Conservation (phyloP, 30 jellyfish, hydroid and myxozoan species). For the Nemopilema nomurai region DNA sequence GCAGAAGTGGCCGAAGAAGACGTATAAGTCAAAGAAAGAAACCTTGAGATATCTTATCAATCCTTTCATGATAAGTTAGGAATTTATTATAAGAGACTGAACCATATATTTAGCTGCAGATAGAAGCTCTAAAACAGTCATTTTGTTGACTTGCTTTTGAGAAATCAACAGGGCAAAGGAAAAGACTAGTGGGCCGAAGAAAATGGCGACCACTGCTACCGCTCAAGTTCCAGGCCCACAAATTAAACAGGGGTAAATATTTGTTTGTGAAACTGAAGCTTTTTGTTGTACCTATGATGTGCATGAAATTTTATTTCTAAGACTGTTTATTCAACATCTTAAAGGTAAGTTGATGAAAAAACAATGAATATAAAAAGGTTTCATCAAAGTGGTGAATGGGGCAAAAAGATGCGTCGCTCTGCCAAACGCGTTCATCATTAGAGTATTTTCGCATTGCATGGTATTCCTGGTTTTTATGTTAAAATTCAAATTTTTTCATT, state of each 20-base stretch:
- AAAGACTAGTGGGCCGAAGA: slow-evolving; percentile 40
- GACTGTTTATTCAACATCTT: too few relatives aligned
- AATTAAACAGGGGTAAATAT: slow-evolving; percentile 59
- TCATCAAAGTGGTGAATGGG: too few relatives aligned
- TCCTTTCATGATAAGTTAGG: slow-evolving; percentile 16
- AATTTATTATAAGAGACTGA: not conserved
- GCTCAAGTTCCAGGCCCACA: slow-evolving; percentile 49
- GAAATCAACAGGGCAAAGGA: slow-evolving; percentile 24
- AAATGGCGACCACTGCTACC: slow-evolving; percentile 72
- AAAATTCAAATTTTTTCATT: too few relatives aligned
- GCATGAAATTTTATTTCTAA: too few relatives aligned
- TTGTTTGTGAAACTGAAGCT: not conserved
- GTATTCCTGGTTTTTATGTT: too few relatives aligned
- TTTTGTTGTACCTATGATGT: too few relatives aligned
- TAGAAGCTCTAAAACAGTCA: not conserved
- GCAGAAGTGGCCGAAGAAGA: not conserved
- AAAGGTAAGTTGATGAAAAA: too few relatives aligned
- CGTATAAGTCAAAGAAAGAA: not conserved
- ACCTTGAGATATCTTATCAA: slow-evolving; percentile 41
- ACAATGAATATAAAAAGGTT: too few relatives aligned
- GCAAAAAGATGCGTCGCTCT: too few relatives aligned
- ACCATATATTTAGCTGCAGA: not conserved
- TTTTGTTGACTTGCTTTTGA: not conserved
- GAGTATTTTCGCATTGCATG: too few relatives aligned
- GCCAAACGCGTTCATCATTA: too few relatives aligned